Evolutionary conservation across 2,888 invertebrate genomes (phyloP).

Genomic region (Perizoma flavofasciatum): DNA sequence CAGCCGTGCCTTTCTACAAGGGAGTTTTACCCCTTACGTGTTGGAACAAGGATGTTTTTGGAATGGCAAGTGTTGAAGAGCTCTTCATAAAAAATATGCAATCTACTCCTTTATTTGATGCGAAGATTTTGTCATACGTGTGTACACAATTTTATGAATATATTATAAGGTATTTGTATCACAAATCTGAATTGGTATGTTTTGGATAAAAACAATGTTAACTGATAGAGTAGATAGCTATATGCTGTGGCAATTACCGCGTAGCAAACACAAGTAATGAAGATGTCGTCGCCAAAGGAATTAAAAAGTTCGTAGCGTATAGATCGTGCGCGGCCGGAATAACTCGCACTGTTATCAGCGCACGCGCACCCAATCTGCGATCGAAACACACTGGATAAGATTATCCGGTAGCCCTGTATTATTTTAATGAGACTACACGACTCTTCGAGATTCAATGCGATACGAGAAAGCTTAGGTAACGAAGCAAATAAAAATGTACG

Average conservation of each 20-base stretch:
- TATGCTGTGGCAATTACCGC: constrained; percentile 27
- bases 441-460: constrained; percentile 78
- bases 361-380: constrained; percentile 83
- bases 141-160: constrained; percentile 75
- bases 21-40: constrained; percentile 46
- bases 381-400: constrained; percentile 83
- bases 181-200: constrained; percentile 44
- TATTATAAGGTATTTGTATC: constrained; percentile 69
- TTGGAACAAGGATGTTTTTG: constrained; percentile 56
- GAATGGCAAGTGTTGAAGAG: constrained; percentile 41
- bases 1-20: constrained; percentile 43
- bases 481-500: constrained; percentile 76
- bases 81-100: constrained; percentile 63
- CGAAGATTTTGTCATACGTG: constrained; percentile 68
- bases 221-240: constrained; percentile 8
- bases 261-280: constrained; percentile 72
- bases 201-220: constrained; percentile 24
- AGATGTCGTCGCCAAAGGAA: constrained; percentile 77
- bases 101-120: constrained; percentile 64
- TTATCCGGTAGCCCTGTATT: constrained; percentile 83
- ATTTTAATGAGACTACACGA: constrained; percentile 84
- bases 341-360: constrained; percentile 79
- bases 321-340: constrained; percentile 78
- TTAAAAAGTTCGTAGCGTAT: constrained; percentile 75
- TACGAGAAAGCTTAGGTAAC: constrained; percentile 80